Base-by-base conservation (phyloP, 2,113 vertebrate genomes). In the Shinisaurus crocodilurus region DNA sequence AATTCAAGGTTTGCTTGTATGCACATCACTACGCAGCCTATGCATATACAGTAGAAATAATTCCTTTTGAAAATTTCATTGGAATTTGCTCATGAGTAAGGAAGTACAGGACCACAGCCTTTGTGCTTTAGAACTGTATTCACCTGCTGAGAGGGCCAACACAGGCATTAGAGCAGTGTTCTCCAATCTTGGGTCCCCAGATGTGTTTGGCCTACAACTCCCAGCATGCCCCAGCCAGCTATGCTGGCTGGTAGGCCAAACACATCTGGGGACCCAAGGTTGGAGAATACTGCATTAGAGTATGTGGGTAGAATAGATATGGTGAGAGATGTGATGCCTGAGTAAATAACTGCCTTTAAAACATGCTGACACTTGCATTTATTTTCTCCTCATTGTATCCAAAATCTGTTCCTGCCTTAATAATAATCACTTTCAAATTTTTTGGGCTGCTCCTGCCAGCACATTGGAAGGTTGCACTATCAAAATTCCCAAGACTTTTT, bases 361-460 rank as follows among this genome's bases (percentile, higher is more conserved):
- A 88, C 43, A 54, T 43, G 72, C 70, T 84, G 60, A 87, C 50
- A n/a, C 27, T 57, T 89, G 70, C 48, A 69, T 7, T 91, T 65
- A 87, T 83, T 81, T 74, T 6, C 3, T 48, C 54, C 69, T 57
- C 27, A 82, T 74, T 90, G 65, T 82, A 74, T 81, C 57, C 13
- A 3, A 6, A 40, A 67, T 76, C 29, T 75, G 6, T 27, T 83
- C 45, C 45, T 86, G 50, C 50, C 65, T n/a, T n/a, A 43, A 86
- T 85, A 85, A 85, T 79, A 83, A 80, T 69, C 32, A 50, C 65
- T 74, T 89, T 89, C n/a, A n/a, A n/a, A 82, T 82, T 82, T 74
- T 54, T 34, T 82, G 82, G 67, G 29, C 25, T 57, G 48, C 69
- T 89, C 16, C 48, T 74, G 27, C n/a, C 32, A 27, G 20, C 75